Evolutionary conservation across 2,113 vertebrate species (phyloP).

Genomic region (Thunnus thynnus): DNA sequence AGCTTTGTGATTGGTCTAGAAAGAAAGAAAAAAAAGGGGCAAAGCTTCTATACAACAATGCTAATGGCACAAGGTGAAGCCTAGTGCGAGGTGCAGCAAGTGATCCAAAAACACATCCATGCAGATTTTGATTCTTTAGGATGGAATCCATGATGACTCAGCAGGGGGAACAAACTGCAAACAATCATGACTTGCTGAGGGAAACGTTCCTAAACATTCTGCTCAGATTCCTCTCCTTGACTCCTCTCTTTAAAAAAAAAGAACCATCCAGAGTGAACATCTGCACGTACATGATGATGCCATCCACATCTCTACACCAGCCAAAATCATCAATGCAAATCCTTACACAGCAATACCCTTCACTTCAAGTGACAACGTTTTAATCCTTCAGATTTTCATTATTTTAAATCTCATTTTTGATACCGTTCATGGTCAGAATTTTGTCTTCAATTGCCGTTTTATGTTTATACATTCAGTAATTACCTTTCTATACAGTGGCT

Average conservation of each 20-base stretch:
- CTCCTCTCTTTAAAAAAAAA: not conserved
- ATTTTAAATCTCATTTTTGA: too few relatives aligned
- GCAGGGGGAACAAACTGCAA: not conserved
- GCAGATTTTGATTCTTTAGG: constrained; percentile 18
- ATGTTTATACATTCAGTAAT: too few relatives aligned
- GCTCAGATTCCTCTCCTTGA: constrained; percentile 4
- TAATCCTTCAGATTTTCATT: too few relatives aligned
- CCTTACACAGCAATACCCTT: not conserved
- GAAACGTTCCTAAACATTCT: not conserved
- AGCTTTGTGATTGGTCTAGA: constrained; percentile 15
- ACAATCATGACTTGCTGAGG: not conserved
- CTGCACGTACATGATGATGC: too few relatives aligned
- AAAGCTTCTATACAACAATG: constrained; percentile 10
- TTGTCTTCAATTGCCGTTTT: too few relatives aligned
- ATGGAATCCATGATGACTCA: not conserved
- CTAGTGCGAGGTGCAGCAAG: not conserved
- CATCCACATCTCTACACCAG: not conserved
- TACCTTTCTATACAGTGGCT: too few relatives aligned
- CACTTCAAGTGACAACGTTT: not conserved
- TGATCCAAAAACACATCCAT: constrained; percentile 8
- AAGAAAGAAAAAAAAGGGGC: not conserved
- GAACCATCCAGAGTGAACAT: not conserved
- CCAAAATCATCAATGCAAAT: not conserved
- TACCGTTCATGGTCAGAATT: too few relatives aligned
- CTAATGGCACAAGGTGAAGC: constrained; percentile 6